These are phyloP conservation scores for Lissocephala sabroskyi DNA, from an alignment of 2,888 invertebrate species.

Conservation along the genomic window DNA sequence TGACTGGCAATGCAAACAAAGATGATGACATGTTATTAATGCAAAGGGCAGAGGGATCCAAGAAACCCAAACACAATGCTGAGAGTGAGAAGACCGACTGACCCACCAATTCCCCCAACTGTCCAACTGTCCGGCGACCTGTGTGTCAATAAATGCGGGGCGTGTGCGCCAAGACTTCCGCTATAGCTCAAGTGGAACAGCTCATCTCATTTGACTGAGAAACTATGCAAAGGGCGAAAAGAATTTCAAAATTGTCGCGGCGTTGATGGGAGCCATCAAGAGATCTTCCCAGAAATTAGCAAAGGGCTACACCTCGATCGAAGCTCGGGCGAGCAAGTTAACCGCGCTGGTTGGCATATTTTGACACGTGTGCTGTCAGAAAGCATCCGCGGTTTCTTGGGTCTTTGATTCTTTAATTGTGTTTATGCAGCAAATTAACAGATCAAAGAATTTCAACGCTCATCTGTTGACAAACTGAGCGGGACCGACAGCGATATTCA, in stretches of 20 bases:
- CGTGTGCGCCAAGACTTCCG: constrained; percentile 40
- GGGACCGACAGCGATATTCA: too few relatives aligned
- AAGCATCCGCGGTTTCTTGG: constrained; percentile 36
- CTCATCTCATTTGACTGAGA: constrained; percentile 9
- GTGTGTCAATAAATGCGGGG: constrained; percentile 6
- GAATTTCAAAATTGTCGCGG: too few relatives aligned
- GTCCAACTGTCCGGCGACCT: background rate
- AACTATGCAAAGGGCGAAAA: too few relatives aligned
- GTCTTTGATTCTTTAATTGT: constrained; percentile 70
- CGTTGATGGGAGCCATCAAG: background rate
- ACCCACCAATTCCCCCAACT: constrained; percentile 5
- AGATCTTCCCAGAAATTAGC: background rate
- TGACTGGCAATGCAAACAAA: constrained; percentile 5
- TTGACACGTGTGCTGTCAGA: constrained; percentile 25
- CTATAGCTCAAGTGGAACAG: constrained; percentile 65
- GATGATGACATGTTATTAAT: constrained; percentile 68
- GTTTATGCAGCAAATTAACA: constrained; percentile 67
- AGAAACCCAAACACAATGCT: constrained; percentile 46
- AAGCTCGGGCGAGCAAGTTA: background rate
- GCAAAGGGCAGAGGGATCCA: constrained; percentile 8
- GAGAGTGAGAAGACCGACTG: constrained; percentile 30
- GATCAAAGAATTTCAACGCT: constrained; percentile 59
- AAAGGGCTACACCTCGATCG: too few relatives aligned
- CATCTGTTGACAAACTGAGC: background rate
- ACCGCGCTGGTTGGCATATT: constrained; percentile 4